Evolutionary conservation across 2,797 vertebrate species (phyloP).

Genomic region (Mastacembelus armatus): DNA sequence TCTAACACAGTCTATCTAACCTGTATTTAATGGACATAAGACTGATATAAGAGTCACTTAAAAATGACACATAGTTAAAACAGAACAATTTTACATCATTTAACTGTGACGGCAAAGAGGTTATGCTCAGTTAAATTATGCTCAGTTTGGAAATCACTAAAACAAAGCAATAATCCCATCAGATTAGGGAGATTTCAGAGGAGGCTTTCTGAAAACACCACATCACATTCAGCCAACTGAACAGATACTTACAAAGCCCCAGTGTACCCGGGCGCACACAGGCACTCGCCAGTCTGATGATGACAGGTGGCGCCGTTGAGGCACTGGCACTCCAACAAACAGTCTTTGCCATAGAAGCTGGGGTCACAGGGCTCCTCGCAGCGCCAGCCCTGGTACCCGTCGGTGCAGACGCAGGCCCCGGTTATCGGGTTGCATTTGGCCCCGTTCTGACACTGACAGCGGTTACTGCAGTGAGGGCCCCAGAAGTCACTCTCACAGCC

Average conservation of each 20-base stretch:
- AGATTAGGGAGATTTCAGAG: neutral
- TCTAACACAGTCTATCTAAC: no score
- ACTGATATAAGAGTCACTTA: no score
- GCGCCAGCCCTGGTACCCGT: constrained; percentile 96
- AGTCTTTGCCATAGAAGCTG: constrained; percentile 91
- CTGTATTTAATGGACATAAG: no score
- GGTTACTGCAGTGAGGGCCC: constrained; percentile 98
- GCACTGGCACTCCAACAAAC: constrained; percentile 92
- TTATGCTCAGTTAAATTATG: no score
- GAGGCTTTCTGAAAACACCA: neutral
- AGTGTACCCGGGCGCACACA: constrained; percentile 94
- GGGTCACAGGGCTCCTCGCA: constrained; percentile 93
- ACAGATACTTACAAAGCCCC: constrained; percentile 90
- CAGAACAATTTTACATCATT: no score
- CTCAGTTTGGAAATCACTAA: no score
- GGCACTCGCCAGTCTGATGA: constrained; percentile 93
- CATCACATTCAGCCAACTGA: neutral
- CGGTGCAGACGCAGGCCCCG: constrained; percentile 94
- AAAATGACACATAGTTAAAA: no score
- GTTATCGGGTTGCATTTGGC: constrained; percentile 98
- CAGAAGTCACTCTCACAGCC: constrained; percentile 96
- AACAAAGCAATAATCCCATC: neutral
- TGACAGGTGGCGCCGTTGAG: constrained; percentile 94
- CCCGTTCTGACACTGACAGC: constrained; percentile 95
- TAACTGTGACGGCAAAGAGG: no score